Base-by-base conservation (phyloP, 2,888 invertebrate species). In the Cataglyphis cursor region DNA sequence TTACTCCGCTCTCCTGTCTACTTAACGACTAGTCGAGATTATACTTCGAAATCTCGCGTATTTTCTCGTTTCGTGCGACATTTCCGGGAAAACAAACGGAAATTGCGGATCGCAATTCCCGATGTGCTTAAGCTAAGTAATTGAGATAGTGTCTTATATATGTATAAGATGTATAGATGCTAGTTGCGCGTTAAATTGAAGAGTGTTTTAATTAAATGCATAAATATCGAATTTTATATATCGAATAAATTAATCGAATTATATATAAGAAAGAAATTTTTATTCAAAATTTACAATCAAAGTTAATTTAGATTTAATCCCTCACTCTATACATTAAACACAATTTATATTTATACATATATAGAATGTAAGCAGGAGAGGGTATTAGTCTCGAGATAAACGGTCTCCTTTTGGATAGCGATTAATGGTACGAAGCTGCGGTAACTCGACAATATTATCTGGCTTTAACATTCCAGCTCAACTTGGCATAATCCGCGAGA, bases 11-110 rank as follows among this genome's bases (percentile, higher is more conserved):
- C 65, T 84, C 64, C 72, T 84, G 85, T 86, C 80, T 85, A 82
- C 84, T 86, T 84, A 84, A 86, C 84, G 87, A 83, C 82, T 65
- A 74, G 48, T 74, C 54, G 82, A 86, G 84, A 88, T 87, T 87
- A 85, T 83, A 81, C 61, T 44, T 24, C 57, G 84, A 84, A 51
- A 87, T 85, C 81, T 81, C 75, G 12, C 74, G 64, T 85, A 88
- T 85, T 85, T 66, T 62, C 38, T 65, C 31, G 66, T 51, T 24
- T 9, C 35, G 12, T 44, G 81, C 81, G 75, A 78, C 75, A 74
- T 64, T 81, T 75, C 75, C 64, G 6, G 9, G 72, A 59, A 78
- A 78, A 72, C 78, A 78, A 78, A 78, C 59, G 70, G 59, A 78
- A 59, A 51, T 51, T 70, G 59, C 57, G 59, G 38, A 12, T 54